phyloP scores from a whole-genome alignment of 2,797 vertebrate species.

The Onychomys leucogaster region DNA sequence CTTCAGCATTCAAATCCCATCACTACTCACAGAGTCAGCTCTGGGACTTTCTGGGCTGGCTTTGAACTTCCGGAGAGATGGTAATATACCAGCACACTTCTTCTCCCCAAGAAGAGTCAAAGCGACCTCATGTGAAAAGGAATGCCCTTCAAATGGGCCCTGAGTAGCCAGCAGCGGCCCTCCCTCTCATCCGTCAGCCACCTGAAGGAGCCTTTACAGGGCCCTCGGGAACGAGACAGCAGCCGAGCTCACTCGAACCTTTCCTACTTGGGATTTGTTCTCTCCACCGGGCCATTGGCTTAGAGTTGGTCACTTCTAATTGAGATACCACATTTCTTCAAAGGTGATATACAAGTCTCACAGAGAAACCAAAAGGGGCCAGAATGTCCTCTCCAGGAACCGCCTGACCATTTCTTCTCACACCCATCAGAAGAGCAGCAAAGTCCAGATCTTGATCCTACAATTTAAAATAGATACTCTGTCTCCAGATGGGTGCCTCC shows the following conservation, averaged over 20 bases:
- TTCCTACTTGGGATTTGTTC: slow-evolving; percentile 10
- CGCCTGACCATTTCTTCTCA: neutral
- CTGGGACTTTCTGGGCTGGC: slow-evolving; percentile 36
- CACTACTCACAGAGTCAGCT: slow-evolving; percentile 33
- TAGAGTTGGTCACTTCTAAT: slow-evolving; percentile 1
- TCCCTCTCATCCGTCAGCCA: neutral
- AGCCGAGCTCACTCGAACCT: neutral
- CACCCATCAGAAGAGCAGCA: neutral
- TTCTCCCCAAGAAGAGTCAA: neutral
- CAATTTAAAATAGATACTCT: neutral
- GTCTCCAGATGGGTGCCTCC: neutral
- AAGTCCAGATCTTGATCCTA: no score
- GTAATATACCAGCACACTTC: slow-evolving; percentile 48
- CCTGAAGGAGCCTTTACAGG: slow-evolving; percentile 33
- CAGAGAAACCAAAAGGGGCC: neutral
- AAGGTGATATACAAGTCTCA: neutral
- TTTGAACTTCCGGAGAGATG: slow-evolving; percentile 20
- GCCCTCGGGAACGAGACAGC: neutral
- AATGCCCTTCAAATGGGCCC: neutral
- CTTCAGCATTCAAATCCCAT: neutral
- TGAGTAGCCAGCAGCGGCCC: neutral
- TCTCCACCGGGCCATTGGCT: neutral
- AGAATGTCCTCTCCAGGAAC: neutral
- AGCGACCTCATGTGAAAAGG: slow-evolving; percentile 30
- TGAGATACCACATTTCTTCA: slow-evolving; percentile 47